Conservation (phyloP, 2,797 vertebrate species). For the Streptopelia turtur region DNA sequence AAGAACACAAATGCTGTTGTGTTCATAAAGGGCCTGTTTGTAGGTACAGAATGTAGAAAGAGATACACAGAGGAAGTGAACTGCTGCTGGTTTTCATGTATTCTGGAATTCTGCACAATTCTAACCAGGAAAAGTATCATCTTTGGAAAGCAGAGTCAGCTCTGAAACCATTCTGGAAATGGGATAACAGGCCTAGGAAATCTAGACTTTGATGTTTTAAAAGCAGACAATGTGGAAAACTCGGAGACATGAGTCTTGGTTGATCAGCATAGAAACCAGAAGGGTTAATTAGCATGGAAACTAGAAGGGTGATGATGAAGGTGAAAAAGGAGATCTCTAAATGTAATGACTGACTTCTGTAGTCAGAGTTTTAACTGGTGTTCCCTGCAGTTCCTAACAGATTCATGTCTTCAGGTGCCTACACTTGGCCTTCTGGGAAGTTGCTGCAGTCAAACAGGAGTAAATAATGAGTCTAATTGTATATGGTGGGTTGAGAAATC, state of each 20-base stretch:
- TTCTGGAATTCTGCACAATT: neutral
- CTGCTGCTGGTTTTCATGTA: neutral
- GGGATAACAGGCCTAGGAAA: neutral
- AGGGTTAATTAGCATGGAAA: neutral
- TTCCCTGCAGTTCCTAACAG: neutral
- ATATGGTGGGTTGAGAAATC: neutral
- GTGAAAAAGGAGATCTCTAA: neutral
- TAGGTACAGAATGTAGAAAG: neutral
- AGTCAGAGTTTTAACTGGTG: neutral
- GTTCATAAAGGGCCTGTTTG: neutral
- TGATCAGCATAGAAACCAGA: neutral
- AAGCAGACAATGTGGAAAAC: neutral
- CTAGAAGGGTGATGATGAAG: neutral
- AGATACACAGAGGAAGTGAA: neutral
- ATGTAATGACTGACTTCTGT: neutral
- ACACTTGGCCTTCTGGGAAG: neutral
- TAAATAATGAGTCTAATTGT: neutral
- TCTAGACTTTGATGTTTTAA: neutral
- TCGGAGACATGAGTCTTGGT: neutral
- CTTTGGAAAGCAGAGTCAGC: neutral
- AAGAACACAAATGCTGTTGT: neutral
- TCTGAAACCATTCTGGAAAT: neutral
- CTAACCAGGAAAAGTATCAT: neutral
- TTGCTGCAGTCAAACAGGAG: neutral
- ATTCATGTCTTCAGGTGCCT: neutral